These are phyloP conservation scores for Solen grandis DNA, from an alignment of 1,140 invertebrate genomes.

Conservation along the genomic window DNA sequence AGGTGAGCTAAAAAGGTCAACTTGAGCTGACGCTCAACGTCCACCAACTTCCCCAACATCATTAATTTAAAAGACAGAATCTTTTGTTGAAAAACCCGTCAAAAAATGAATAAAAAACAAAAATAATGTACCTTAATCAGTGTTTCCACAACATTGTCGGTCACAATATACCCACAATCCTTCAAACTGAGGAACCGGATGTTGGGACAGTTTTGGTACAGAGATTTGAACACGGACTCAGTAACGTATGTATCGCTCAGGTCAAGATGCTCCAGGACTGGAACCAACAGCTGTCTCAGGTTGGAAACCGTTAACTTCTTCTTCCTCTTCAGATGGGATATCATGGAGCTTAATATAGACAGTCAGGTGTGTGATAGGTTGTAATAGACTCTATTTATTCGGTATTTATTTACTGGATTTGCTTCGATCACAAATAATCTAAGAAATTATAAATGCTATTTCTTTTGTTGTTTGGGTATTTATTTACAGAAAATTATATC, in stretches of 20 bases:
- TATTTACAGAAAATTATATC: too few species aligned
- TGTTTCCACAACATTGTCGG: constrained; percentile 62
- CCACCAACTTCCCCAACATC: too few species aligned
- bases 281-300: constrained; percentile 60
- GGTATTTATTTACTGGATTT: too few species aligned
- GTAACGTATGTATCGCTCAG: constrained; percentile 65
- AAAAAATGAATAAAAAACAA: too few species aligned
- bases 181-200: constrained; percentile 61
- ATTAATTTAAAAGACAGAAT: too few species aligned
- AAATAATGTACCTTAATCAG: constrained; percentile 68
- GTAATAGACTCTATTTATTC: too few species aligned
- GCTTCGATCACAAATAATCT: too few species aligned
- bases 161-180: constrained; percentile 72
- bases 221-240: constrained; percentile 53
- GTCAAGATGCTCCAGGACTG: constrained; percentile 66
- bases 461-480: too few species aligned
- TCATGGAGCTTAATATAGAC: constrained; percentile 66
- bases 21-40: too few species aligned
- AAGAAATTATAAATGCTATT: too few species aligned
- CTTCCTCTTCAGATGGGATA: constrained; percentile 63
- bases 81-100: too few species aligned
- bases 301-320: constrained; percentile 64
- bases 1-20: too few species aligned
- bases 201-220: constrained; percentile 65
- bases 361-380: not conserved